Conservation (phyloP, 2,888 invertebrate species). For the Erynnis tages region DNA sequence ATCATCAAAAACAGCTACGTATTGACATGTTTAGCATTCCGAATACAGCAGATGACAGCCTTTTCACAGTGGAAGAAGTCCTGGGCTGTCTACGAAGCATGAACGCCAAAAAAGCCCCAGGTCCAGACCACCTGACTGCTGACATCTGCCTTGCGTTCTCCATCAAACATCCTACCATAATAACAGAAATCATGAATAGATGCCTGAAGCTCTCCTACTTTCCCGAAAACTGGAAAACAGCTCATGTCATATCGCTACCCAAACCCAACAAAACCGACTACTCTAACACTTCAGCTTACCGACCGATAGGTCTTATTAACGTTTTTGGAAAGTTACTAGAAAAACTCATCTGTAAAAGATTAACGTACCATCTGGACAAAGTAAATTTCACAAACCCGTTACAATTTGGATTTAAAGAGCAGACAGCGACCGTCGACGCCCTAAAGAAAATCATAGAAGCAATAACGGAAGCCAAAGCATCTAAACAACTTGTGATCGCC, state of each 20-base stretch:
- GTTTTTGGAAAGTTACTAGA: slow-evolving; percentile 36
- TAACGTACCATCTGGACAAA: background rate
- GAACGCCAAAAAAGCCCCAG: slow-evolving; percentile 28
- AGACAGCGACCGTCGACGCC: slow-evolving; percentile 21
- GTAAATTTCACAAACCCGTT: background rate
- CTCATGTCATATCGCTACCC: background rate
- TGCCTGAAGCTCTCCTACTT: background rate
- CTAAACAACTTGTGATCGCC: slow-evolving; percentile 6
- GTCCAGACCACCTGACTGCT: slow-evolving; percentile 33
- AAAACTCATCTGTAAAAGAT: slow-evolving; percentile 2
- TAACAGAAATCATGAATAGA: background rate
- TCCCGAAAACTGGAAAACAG: background rate
- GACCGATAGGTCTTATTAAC: slow-evolving; percentile 30
- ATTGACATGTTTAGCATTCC: too few species aligned
- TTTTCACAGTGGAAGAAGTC: background rate
- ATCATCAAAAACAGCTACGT: background rate
- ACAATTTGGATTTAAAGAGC: slow-evolving; percentile 34
- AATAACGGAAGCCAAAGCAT: background rate
- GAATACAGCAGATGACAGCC: slow-evolving; percentile 17
- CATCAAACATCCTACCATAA: background rate
- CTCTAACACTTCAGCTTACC: slow-evolving; percentile 21
- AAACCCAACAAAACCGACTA: slow-evolving; percentile 3
- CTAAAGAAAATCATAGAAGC: slow-evolving; percentile 6
- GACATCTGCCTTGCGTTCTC: background rate
- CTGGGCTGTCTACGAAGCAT: background rate